Evolutionary conservation across 92 coral and sea anemone genomes (phyloP), one percentile per base, ranked within the genome.

Genomic region (Heliopora coerulea): DNA sequence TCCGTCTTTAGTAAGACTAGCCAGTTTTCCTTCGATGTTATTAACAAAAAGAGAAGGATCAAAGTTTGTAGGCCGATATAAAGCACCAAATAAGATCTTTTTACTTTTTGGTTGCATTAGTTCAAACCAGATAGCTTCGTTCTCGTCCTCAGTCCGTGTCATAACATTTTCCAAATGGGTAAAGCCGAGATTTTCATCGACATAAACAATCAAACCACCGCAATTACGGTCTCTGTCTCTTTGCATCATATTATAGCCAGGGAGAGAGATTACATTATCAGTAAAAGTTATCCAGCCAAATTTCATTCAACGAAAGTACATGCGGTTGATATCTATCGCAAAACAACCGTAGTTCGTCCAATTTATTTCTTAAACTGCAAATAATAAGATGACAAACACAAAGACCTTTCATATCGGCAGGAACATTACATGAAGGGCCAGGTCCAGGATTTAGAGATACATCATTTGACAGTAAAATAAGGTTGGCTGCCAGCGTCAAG

Each of bases 121-220:
- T 30, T 87, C 88, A 76, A 81, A 78, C 88, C 88, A 84, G 6
- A 78, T 59, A 15, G 83, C 61, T 73, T 84, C 84, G 33, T 66
- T 23, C 20, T 80, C 56, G 28, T 25, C 64, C 18, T 40, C 26
- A 28, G 15, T 34, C 33, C 26, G 0, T 13, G 3, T 4, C n/a
- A 35, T 63, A 4, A 3, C 11, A 33, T 8, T 80, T 24, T 75
- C 50, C 25, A 76, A 49, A 17, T 17, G 15, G 44, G 10, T 62
- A 62, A 29, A 62, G 26, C 37, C 18, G 0, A 62, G 27, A 20
- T 62, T 34, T 25, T 62, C 68, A 31, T 26, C 68, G 1, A 75
- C 42, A 60, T 75, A 75, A 24, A 75, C 80, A 18, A 56, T 56
- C 17, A 60, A 12, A 32, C 69, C 80, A 17, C 80, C 80, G 1